Evolutionary conservation across 2,888 invertebrate genomes (phyloP).

Genomic region (Phasia obesa): DNA sequence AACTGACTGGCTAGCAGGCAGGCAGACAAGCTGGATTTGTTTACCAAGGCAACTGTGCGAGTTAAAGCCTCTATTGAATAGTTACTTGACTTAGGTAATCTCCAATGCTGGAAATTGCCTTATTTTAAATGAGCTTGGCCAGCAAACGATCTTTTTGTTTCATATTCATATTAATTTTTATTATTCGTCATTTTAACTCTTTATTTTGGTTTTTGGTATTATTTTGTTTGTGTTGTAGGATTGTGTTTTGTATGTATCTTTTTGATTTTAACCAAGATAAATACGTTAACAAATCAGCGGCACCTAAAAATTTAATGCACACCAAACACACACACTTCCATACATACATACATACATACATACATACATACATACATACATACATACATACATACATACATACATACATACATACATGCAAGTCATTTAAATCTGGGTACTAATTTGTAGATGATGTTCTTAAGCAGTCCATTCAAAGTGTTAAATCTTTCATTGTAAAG

Average conservation of each 20-base stretch:
- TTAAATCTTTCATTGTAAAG: not conserved
- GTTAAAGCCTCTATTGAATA: constrained; percentile 14
- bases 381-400: constrained; percentile 3
- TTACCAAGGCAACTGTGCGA: constrained; percentile 1
- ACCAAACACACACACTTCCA: constrained; percentile 11
- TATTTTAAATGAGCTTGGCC: constrained; percentile 20
- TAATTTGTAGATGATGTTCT: constrained; percentile 26
- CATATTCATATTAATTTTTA: constrained; percentile 69
- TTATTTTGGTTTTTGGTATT: constrained; percentile 27
- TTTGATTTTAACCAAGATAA: constrained; percentile 65
- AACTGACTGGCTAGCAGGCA: constrained; percentile 8
- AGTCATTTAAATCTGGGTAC: constrained; percentile 1
- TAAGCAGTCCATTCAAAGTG: constrained; percentile 6
- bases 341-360: not conserved
- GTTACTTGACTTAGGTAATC: constrained; percentile 40
- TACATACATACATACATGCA: not conserved
- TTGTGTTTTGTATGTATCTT: constrained; percentile 58
- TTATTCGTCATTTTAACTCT: constrained; percentile 60
- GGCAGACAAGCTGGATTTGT: constrained; percentile 13
- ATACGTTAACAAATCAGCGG: constrained; percentile 70
- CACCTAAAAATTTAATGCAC: constrained; percentile 53
- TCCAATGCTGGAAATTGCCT: constrained; percentile 26
- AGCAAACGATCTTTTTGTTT: constrained; percentile 54
- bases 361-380: not conserved
- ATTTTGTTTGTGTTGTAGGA: constrained; percentile 36